phyloP scores from a whole-genome alignment of 2,888 invertebrate species.

The Aphodius granarius region DNA sequence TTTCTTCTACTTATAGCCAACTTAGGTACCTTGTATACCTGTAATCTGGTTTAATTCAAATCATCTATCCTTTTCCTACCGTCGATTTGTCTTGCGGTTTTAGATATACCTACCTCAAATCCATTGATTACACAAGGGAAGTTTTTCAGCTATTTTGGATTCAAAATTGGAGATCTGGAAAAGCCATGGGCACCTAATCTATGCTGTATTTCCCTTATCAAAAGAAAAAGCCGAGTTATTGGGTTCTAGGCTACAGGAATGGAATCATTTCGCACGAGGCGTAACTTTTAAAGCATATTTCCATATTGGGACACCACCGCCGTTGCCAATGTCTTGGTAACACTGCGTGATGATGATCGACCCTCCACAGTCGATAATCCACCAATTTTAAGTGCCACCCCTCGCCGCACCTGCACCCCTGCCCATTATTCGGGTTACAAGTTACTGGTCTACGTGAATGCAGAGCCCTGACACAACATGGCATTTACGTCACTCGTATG shows the following conservation, averaged over 20 bases:
- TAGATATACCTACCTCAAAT: too few relatives aligned
- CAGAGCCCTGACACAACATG: background rate
- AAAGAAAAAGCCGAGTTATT: too few relatives aligned
- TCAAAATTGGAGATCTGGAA: too few relatives aligned
- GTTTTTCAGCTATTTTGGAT: too few relatives aligned
- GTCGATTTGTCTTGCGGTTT: background rate
- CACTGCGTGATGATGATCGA: background rate
- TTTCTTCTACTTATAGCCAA: background rate
- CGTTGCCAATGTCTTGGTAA: background rate
- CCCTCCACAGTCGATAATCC: background rate
- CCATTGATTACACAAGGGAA: too few relatives aligned
- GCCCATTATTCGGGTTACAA: background rate
- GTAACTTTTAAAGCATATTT: background rate
- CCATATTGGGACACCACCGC: background rate
- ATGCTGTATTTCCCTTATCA: too few relatives aligned
- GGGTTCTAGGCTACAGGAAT: too few relatives aligned
- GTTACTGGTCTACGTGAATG: background rate
- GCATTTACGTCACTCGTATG: background rate
- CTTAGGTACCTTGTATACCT: background rate
- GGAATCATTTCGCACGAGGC: too few relatives aligned
- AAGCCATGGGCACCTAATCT: too few relatives aligned
- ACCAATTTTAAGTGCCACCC: background rate
- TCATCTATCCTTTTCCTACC: background rate
- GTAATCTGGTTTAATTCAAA: background rate
- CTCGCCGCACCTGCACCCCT: background rate